Percentiles rank a stretch among this genome's conserved stretches.
Evolutionary conservation across 2,888 invertebrate species (phyloP).

Genomic region (Torymus aiolomorphi): DNA sequence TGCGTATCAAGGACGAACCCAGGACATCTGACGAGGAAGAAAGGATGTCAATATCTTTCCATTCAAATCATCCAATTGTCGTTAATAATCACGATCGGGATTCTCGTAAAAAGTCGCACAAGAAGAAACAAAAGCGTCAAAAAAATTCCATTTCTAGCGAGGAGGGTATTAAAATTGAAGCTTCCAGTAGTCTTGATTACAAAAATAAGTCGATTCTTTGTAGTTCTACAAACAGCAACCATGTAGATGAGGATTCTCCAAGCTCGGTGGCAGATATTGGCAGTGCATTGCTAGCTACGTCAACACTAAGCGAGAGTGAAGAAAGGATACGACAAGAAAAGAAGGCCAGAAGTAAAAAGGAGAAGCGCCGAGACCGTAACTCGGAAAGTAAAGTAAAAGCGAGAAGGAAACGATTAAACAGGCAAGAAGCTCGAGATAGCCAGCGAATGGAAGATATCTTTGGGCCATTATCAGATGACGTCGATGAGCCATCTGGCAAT

Average conservation of each 20-base stretch:
- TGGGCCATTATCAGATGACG: constrained; percentile 89
- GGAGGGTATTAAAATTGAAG: constrained; percentile 67
- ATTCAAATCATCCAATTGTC: constrained; percentile 65
- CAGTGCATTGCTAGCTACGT: constrained; percentile 56
- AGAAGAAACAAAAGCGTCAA: constrained; percentile 89
- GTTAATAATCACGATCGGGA: constrained; percentile 73
- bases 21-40: constrained; percentile 74
- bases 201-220: constrained; percentile 61
- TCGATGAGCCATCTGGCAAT: constrained; percentile 73
- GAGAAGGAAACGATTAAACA: constrained; percentile 73
- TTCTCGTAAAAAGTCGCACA: constrained; percentile 84
- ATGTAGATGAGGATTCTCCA: constrained; percentile 42
- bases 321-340: constrained; percentile 74
- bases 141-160: constrained; percentile 79
- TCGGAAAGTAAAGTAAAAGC: constrained; percentile 73
- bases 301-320: constrained; percentile 66
- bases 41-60: constrained; percentile 66
- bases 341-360: constrained; percentile 75
- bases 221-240: constrained; percentile 48
- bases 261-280: constrained; percentile 41
- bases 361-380: constrained; percentile 72
- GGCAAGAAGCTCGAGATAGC: constrained; percentile 80
- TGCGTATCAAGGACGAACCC: constrained; percentile 70
- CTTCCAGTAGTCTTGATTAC: constrained; percentile 61
- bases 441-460: constrained; percentile 90